A percentile compares a stretch with the other conserved stretches of the same genome.
Evolutionary conservation across 2,113 vertebrate species (phyloP).

Genomic region (Manacus vitellinus): DNA sequence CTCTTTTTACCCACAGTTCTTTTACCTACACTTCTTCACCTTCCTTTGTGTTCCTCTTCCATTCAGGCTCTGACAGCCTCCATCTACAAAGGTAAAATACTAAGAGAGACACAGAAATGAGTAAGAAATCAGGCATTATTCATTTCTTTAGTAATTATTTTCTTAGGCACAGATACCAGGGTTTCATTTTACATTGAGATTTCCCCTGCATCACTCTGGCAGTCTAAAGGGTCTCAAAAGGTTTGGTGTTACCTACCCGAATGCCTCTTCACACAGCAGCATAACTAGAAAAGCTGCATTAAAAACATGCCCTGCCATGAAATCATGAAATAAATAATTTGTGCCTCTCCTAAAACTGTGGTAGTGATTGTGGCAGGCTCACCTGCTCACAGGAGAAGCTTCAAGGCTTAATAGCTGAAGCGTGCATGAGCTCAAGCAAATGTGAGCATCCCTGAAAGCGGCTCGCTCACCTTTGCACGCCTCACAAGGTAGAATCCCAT

Average conservation of each 20-base stretch:
- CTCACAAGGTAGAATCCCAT: accelerated
- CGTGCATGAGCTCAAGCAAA: neutral
- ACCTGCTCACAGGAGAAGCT: neutral
- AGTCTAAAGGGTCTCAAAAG: neutral
- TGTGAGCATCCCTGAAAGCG: neutral
- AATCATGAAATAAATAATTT: neutral
- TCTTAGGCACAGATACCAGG: neutral
- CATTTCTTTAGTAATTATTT: neutral
- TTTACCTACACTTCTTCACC: neutral
- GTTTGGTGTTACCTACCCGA: accelerated
- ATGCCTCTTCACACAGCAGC: neutral
- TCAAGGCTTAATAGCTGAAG: neutral
- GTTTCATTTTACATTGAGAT: neutral
- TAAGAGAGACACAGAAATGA: neutral
- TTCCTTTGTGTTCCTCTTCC: neutral
- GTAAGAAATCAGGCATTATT: neutral
- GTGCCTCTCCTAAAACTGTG: neutral
- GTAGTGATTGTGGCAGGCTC: neutral
- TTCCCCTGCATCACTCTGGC: neutral
- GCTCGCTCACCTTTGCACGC: accelerated
- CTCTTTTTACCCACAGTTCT: neutral
- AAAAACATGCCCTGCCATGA: neutral
- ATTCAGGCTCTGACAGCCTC: neutral
- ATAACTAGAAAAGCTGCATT: neutral
- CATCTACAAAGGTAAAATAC: neutral